Base-by-base conservation (phyloP, 2,888 invertebrate species). In the Sepioteuthis lessoniana region DNA sequence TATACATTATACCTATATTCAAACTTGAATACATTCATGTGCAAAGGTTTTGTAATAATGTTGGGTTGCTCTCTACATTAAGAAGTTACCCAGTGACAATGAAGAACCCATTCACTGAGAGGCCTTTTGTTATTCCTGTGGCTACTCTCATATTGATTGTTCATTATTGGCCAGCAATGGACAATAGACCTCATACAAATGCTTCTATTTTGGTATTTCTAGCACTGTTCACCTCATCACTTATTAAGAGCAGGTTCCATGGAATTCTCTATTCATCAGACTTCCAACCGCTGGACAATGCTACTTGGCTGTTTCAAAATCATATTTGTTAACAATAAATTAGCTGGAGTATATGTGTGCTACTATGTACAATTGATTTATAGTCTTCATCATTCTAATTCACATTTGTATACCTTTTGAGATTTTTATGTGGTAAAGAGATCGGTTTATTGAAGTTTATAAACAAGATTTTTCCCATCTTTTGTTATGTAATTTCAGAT, bases 201-300 rank as follows among this genome's bases (percentile, higher is more conserved):
- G 76, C n/a, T n/a, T n/a, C 76, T 76, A 76, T 76, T 76, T 76
- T 76, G 76, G 76, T 76, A 35, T 76, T 76, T 76, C 76, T 35
- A 76, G n/a, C 76, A 16, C 76, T 76, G 76, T n/a, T 10, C 76
- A 76, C 76, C 76, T 76, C 76, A 76, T 76, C 76, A n/a, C 35
- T 76, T 76, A 76, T n/a, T 76, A 76, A 76, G 76, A n/a, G 16
- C 76, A 76, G 76, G 76, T 76, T 76, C 76, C 76, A 76, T n/a
- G n/a, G 76, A 76, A 76, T 76, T 76, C 76, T 76, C n/a, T 35
- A 76, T 35, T 76, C n/a, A 76, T 76, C 76, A 13, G n/a, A 76
- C 10, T 76, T 76, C 76, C 76, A 76, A 13, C 16, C 76, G 8
- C 10, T 35, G 76, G n/a, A 76, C n/a, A 76, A 76, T 76, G 25